Conservation (phyloP, 2,113 vertebrate genomes). For the Crotalus viridis region DNA sequence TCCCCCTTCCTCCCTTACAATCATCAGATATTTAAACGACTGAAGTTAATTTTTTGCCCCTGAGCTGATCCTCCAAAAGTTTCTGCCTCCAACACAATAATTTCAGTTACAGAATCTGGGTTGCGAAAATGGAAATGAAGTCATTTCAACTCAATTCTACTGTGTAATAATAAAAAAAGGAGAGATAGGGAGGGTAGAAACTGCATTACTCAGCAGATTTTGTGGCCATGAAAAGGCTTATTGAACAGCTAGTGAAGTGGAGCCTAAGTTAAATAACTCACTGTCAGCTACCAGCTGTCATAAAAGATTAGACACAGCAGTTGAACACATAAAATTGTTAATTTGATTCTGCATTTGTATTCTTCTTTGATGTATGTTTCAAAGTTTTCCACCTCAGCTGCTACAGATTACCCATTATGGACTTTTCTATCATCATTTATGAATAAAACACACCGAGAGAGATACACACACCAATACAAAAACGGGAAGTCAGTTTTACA, state of each 20-base stretch:
- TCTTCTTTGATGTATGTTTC: conserved; percentile 56
- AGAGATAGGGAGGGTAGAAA: conserved; percentile 28
- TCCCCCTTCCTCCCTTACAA: background rate
- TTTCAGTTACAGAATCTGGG: conserved; percentile 54
- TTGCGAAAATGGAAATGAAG: conserved; percentile 53
- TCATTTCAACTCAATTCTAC: conserved; percentile 54
- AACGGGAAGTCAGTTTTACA: conserved; percentile 25
- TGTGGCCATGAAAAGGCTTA: conserved; percentile 60
- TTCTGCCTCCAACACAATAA: conserved; percentile 24
- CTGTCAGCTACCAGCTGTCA: conserved; percentile 72
- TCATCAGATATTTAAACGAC: conserved; percentile 19
- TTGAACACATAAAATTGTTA: conserved; percentile 56
- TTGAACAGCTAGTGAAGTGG: conserved; percentile 68
- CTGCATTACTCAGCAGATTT: conserved; percentile 64
- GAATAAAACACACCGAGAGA: background rate
- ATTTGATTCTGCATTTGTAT: conserved; percentile 64
- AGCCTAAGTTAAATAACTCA: conserved; percentile 68
- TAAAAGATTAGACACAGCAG: conserved; percentile 69
- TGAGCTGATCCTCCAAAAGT: conserved; percentile 36
- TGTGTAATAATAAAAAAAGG: conserved; percentile 41
- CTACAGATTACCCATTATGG: conserved; percentile 41
- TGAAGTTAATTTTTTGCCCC: conserved; percentile 48
- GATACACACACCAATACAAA: conserved; percentile 13
- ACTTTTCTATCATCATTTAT: conserved; percentile 33
- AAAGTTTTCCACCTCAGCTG: conserved; percentile 50